Evolutionary conservation across 2,797 vertebrate species (phyloP).

Genomic region (Rhinichthys osculus): DNA sequence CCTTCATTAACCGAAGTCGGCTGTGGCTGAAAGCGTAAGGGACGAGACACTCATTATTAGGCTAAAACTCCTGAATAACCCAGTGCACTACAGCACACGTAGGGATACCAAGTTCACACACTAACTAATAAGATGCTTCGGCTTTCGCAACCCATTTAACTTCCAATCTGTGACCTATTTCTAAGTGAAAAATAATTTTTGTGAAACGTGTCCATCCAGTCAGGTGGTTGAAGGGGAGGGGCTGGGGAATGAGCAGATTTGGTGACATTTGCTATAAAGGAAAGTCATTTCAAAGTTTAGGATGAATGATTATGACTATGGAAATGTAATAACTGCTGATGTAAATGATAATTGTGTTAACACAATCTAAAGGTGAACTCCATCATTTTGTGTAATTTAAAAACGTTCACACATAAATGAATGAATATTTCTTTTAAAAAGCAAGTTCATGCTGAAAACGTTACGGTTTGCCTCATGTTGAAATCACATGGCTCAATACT

Average conservation of each 20-base stretch:
- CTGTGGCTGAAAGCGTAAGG: not conserved
- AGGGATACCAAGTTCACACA: not conserved
- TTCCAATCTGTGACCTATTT: not conserved
- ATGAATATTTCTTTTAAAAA: not conserved
- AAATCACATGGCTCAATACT: not conserved
- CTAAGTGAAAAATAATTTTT: slow-evolving; percentile 1
- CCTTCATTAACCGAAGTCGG: slow-evolving; percentile 13
- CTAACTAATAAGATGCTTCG: not conserved
- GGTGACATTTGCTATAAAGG: not conserved
- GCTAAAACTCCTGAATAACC: not conserved
- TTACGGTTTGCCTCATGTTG: no score
- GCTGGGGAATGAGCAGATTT: not conserved
- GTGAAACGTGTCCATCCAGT: not conserved
- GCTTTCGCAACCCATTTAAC: not conserved
- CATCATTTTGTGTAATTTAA: not conserved
- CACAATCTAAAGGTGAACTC: not conserved
- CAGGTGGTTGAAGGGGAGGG: not conserved
- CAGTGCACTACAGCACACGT: not conserved
- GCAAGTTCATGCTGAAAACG: no score
- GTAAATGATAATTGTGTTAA: not conserved
- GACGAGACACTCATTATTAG: slow-evolving; percentile 30
- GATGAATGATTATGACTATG: not conserved
- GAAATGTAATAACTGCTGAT: slow-evolving; percentile 1
- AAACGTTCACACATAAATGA: not conserved
- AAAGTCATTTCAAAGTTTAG: not conserved